Evolutionary conservation across 1,140 invertebrate genomes (phyloP).

Genomic region (Eueides isabella): DNA sequence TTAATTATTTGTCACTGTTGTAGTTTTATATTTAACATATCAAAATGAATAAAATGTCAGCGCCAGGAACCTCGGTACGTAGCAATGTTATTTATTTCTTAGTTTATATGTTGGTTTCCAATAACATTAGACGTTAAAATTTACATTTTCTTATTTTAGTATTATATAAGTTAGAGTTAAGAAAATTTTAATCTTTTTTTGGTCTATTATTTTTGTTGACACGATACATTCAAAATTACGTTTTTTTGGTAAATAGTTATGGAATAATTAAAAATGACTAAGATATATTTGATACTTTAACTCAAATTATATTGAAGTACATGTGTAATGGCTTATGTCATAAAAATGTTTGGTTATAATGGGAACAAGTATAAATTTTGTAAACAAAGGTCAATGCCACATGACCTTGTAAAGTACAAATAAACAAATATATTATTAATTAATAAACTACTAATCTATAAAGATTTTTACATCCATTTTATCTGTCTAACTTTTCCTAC

Average conservation of each 20-base stretch:
- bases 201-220: not conserved
- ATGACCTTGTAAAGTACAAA: not conserved
- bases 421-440: not conserved
- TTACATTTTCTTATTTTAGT: too few relatives aligned
- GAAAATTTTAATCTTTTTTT: not conserved
- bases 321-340: not conserved
- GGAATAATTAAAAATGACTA: too few relatives aligned
- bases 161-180: too few relatives aligned
- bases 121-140: too few relatives aligned
- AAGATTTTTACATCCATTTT: not conserved
- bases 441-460: not conserved
- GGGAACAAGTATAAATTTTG: not conserved
- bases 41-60: constrained; percentile 45
- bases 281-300: too few relatives aligned
- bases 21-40: not conserved
- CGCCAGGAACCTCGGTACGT: constrained; percentile 51
- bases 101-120: not conserved
- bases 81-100: constrained; percentile 20
- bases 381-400: constrained; percentile 3
- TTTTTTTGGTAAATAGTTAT: too few relatives aligned
- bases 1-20: not conserved
- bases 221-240: too few relatives aligned
- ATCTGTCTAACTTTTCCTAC: too few relatives aligned
- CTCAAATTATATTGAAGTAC: not conserved
- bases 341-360: too few relatives aligned